Evolutionary conservation across 2,113 vertebrate genomes (phyloP).

Genomic region (Hemichromis elongatus): DNA sequence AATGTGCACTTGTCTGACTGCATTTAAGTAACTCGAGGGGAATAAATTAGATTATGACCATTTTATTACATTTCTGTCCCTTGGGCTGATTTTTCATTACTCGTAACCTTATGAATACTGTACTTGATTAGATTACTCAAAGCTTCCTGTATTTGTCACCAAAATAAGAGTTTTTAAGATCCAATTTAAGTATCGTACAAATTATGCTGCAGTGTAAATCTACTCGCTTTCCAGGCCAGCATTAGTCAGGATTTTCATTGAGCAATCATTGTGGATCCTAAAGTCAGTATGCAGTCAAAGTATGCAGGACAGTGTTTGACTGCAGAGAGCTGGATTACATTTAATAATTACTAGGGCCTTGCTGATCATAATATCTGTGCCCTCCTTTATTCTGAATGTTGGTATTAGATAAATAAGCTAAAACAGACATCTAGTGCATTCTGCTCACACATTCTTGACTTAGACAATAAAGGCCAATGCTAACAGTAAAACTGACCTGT

Average conservation of each 20-base stretch:
- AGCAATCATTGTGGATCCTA: not conserved
- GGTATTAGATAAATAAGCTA: not conserved
- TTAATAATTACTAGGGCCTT: not conserved
- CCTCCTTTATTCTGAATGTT: not conserved
- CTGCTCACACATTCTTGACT: not conserved
- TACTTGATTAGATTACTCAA: not conserved
- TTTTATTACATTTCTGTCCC: not conserved
- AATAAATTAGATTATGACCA: not conserved
- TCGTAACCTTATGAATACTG: not conserved
- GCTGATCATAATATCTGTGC: not conserved
- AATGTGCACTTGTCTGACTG: not conserved
- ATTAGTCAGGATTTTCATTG: not conserved
- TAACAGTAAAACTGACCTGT: not conserved
- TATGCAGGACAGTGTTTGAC: not conserved
- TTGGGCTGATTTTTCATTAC: not conserved
- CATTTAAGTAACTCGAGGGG: accelerated
- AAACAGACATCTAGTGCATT: not conserved
- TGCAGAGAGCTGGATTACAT: not conserved
- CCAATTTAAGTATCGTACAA: not conserved
- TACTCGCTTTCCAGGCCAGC: not conserved
- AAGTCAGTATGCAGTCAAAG: not conserved
- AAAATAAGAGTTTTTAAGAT: not conserved
- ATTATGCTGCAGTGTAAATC: not conserved
- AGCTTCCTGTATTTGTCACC: not conserved
- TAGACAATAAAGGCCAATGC: not conserved